A percentile compares a stretch with the other conserved stretches of the same genome.
Conservation (phyloP, 2,113 vertebrate species). For the Candoia aspera region DNA sequence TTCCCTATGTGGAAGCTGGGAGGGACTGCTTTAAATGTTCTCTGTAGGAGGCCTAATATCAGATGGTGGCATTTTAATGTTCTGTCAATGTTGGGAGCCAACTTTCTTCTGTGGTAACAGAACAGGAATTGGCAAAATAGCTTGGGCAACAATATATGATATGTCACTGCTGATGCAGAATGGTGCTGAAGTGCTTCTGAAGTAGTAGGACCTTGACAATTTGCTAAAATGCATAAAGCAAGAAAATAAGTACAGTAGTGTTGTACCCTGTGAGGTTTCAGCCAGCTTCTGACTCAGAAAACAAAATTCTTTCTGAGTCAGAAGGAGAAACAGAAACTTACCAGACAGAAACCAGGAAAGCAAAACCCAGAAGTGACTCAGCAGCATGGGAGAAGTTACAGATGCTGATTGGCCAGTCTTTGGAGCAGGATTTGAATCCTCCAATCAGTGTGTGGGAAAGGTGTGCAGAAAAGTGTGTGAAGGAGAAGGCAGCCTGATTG, state of each 20-base stretch:
- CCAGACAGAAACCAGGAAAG: too few relatives aligned
- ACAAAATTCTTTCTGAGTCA: too few relatives aligned
- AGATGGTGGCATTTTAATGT: constrained; percentile 21
- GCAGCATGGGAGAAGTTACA: too few relatives aligned
- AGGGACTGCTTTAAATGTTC: constrained; percentile 14
- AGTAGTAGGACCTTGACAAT: not conserved
- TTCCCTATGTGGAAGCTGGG: constrained; percentile 9
- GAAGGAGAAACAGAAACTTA: too few relatives aligned
- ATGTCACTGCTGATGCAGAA: not conserved
- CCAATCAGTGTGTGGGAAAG: too few relatives aligned
- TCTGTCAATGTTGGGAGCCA: constrained; percentile 8
- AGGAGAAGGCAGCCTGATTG: too few relatives aligned
- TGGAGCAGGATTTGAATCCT: too few relatives aligned
- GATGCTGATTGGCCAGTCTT: too few relatives aligned
- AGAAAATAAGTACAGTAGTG: not conserved
- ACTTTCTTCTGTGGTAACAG: constrained; percentile 7
- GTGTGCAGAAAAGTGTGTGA: too few relatives aligned
- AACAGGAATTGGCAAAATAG: not conserved
- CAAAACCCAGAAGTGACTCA: too few relatives aligned
- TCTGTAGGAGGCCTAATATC: constrained; percentile 30
- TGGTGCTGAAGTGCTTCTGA: not conserved
- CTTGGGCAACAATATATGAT: rapidly evolving
- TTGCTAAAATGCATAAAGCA: constrained; percentile 1
- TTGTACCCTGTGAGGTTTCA: too few relatives aligned
- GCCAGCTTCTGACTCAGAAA: too few relatives aligned